These are phyloP conservation scores for Chrysina gloriosa DNA, from an alignment of 2,888 invertebrate genomes.

Conservation along the genomic window DNA sequence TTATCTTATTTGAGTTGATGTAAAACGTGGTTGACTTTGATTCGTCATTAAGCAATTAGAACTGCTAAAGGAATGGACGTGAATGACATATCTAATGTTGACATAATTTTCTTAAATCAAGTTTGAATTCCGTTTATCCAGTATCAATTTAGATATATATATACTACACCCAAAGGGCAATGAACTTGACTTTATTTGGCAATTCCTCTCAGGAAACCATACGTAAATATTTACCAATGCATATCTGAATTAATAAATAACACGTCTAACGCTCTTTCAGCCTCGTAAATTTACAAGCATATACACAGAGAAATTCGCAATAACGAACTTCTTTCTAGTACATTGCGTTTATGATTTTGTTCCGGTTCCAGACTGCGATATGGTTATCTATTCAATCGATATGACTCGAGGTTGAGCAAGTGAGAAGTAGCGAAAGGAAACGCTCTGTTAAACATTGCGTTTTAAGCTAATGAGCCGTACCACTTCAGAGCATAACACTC, in stretches of 20 bases:
- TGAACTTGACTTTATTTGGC: not conserved
- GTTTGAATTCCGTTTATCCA: too few relatives aligned
- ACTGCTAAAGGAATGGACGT: too few relatives aligned
- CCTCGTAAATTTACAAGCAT: not conserved
- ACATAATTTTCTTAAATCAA: too few relatives aligned
- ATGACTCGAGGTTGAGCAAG: constrained; percentile 8
- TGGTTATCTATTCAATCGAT: constrained; percentile 33
- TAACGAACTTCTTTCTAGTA: constrained; percentile 27
- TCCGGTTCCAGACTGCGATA: not conserved
- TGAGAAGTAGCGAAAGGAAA: constrained; percentile 34
- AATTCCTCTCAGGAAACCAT: not conserved
- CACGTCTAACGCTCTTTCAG: not conserved
- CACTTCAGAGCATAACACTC: constrained; percentile 24
- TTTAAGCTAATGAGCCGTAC: constrained; percentile 36
- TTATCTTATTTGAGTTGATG: too few relatives aligned
- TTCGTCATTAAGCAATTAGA: too few relatives aligned
- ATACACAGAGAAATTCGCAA: not conserved
- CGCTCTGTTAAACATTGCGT: constrained; percentile 35
- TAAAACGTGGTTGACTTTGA: too few relatives aligned
- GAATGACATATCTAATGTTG: too few relatives aligned
- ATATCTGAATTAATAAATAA: not conserved
- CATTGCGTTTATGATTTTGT: constrained; percentile 21
- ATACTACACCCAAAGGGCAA: too few relatives aligned
- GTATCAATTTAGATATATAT: too few relatives aligned
- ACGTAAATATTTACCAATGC: too few relatives aligned